Conservation (phyloP, 2,113 vertebrate genomes). For the Oenanthe oenanthe region DNA sequence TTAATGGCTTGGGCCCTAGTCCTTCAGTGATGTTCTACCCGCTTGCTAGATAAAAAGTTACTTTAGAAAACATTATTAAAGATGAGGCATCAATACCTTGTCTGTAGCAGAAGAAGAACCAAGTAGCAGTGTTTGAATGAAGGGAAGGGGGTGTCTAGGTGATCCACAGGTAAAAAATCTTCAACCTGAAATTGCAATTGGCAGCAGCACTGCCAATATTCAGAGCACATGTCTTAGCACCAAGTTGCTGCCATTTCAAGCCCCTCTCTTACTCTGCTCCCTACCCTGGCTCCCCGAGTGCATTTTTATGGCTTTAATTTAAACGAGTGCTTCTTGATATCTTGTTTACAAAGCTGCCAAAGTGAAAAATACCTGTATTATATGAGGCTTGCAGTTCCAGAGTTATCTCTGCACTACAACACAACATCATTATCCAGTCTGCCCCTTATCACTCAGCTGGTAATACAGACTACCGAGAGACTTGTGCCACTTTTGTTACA, state of each 20-base stretch:
- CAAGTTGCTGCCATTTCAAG: conserved; percentile 1
- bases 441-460: conserved; percentile 82
- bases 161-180: not conserved
- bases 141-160: not conserved
- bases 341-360: conserved; percentile 87
- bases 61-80: not conserved
- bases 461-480: conserved; percentile 61
- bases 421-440: conserved; percentile 80
- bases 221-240: not conserved
- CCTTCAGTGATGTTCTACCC: not conserved
- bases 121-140: not conserved
- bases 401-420: conserved; percentile 83
- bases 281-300: not conserved
- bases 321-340: conserved; percentile 80
- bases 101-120: not conserved
- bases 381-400: conserved; percentile 77
- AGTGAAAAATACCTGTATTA: conserved; percentile 87
- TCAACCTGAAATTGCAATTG: not conserved
- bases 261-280: not conserved
- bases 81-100: not conserved
- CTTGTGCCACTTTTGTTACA: conserved; percentile 57
- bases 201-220: not conserved
- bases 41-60: not conserved
- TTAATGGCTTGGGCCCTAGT: not conserved
- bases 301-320: conserved; percentile 80